A percentile compares a stretch with the other conserved stretches of the same genome.
These are phyloP conservation scores for Leptinotarsa lineolata DNA, from an alignment of 1,140 invertebrate genomes.

Conservation along the genomic window DNA sequence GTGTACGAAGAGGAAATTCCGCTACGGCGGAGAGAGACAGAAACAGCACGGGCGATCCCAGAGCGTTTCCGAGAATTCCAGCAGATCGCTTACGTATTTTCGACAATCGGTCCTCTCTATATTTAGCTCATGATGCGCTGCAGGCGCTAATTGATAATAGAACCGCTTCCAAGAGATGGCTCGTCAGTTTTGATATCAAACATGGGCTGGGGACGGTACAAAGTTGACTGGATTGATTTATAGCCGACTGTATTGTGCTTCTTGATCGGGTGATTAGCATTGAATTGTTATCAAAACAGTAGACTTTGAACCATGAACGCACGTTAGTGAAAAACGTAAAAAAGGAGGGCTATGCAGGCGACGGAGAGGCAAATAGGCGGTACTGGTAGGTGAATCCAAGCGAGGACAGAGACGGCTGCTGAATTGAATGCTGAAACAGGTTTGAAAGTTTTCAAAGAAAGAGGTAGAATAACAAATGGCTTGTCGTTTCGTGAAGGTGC, in stretches of 20 bases:
- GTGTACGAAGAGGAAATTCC: slow-evolving; percentile 50
- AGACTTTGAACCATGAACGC: slow-evolving; percentile 47
- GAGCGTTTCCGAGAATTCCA: slow-evolving; percentile 26
- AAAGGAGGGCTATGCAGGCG: slow-evolving; percentile 36
- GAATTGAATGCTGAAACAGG: slow-evolving; percentile 44
- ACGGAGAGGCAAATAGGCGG: slow-evolving; percentile 46
- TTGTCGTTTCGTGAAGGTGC: slow-evolving; percentile 39
- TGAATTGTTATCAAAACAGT: slow-evolving; percentile 21
- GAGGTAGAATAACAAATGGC: slow-evolving; percentile 44
- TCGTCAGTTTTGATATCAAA: slow-evolving; percentile 5
- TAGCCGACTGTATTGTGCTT: background rate
- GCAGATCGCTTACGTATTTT: slow-evolving; percentile 12
- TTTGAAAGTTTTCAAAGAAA: slow-evolving; percentile 52
- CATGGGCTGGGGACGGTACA: background rate
- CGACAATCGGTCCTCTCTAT: slow-evolving; percentile 7
- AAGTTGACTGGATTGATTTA: background rate
- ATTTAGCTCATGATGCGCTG: slow-evolving; percentile 12
- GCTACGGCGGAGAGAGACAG: slow-evolving; percentile 34
- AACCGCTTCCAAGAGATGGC: background rate
- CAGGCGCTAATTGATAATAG: slow-evolving; percentile 5
- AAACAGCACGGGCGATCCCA: slow-evolving; percentile 25
- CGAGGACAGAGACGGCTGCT: slow-evolving; percentile 45
- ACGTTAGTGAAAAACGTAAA: slow-evolving; percentile 33
- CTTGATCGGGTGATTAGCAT: background rate
- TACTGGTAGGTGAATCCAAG: slow-evolving; percentile 47